phyloP scores from a whole-genome alignment of 1,140 invertebrate genomes.

The Conus ventricosus region DNA sequence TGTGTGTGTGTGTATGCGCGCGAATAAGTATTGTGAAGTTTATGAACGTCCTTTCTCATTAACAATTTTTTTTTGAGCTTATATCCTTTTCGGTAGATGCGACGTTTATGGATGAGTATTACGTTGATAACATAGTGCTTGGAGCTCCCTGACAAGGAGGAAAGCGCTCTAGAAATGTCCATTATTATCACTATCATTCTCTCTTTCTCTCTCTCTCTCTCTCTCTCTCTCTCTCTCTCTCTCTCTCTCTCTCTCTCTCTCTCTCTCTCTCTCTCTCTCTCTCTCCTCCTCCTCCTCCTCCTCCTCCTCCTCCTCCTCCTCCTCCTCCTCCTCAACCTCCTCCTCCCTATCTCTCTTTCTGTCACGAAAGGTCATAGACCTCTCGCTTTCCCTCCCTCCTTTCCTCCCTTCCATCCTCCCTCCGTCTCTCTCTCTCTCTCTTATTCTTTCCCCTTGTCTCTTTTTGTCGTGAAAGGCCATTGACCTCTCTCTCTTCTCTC shows the following conservation, averaged over 20 bases:
- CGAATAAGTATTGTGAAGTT: background rate
- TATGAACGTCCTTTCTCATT: background rate
- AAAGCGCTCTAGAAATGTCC: background rate
- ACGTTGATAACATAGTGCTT: too few relatives aligned
- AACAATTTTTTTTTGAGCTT: background rate
- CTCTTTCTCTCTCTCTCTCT: too few relatives aligned
- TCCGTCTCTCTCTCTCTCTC: slow-evolving; percentile 14
- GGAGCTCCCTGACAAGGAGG: too few relatives aligned
- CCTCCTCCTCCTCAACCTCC: background rate
- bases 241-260: slow-evolving; percentile 19
- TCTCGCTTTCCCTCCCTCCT: background rate
- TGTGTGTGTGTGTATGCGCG: background rate
- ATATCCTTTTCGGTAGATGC: background rate
- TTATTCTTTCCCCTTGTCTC: background rate
- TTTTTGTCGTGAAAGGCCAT: background rate
- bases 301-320: background rate
- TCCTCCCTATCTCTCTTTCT: background rate
- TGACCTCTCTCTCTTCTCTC: too few relatives aligned
- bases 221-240: slow-evolving; percentile 11
- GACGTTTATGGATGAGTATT: too few relatives aligned
- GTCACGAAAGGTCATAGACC: background rate
- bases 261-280: slow-evolving; percentile 22
- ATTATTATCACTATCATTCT: background rate
- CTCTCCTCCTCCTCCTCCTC: background rate
- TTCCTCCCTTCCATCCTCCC: background rate